These are phyloP conservation scores for Tachysurus fulvidraco DNA, from an alignment of 2,113 vertebrate genomes.

Conservation along the genomic window DNA sequence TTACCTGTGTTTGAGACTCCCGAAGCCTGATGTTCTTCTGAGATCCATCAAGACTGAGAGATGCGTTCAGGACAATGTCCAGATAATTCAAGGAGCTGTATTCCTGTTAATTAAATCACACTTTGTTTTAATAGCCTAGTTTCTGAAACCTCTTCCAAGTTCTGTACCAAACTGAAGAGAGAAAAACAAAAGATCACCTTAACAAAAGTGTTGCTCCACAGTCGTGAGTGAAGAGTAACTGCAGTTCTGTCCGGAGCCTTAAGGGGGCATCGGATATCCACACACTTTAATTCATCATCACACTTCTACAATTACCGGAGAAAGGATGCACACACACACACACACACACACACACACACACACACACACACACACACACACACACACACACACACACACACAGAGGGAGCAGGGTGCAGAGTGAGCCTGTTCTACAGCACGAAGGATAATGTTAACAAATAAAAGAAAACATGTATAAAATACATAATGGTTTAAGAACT, in stretches of 20 bases:
- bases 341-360: no score
- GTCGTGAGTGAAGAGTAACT: slow-evolving; percentile 72
- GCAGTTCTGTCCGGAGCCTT: slow-evolving; percentile 84
- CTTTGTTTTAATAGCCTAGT: background rate
- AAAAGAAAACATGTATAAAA: no score
- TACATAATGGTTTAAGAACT: no score
- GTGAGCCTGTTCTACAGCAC: no score
- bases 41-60: slow-evolving; percentile 75
- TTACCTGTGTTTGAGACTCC: slow-evolving; percentile 79
- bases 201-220: slow-evolving; percentile 87
- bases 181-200: slow-evolving; percentile 70
- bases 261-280: slow-evolving; percentile 83
- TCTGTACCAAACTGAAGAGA: background rate
- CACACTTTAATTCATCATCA: slow-evolving; percentile 75
- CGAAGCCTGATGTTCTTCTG: slow-evolving; percentile 81
- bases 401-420: no score
- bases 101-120: slow-evolving; percentile 70
- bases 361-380: no score
- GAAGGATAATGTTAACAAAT: no score
- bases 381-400: no score
- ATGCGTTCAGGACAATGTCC: slow-evolving; percentile 78
- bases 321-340: no score
- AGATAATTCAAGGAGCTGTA: slow-evolving; percentile 88
- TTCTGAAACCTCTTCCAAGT: background rate
- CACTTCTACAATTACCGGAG: slow-evolving; percentile 74